These are phyloP conservation scores for Pangasianodon hypophthalmus DNA, from an alignment of 2,113 vertebrate species.

Conservation along the genomic window DNA sequence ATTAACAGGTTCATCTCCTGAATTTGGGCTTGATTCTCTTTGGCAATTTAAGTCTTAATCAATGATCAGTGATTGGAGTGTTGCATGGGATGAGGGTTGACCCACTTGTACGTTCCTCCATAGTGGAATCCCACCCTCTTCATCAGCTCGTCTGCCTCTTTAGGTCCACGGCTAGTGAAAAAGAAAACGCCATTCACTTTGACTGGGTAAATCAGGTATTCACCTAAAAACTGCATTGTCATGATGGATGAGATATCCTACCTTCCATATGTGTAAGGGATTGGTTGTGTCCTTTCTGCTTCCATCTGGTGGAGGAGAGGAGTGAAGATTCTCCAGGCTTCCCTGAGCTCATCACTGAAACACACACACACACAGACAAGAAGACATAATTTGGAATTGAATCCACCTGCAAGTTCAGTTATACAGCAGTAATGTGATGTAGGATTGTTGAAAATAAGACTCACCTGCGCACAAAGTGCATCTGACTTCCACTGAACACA, in stretches of 20 bases:
- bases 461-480: slow-evolving; percentile 92
- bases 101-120: slow-evolving; percentile 90
- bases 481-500: slow-evolving; percentile 92
- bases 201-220: background rate
- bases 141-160: slow-evolving; percentile 83
- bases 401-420: background rate
- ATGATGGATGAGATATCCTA: slow-evolving; percentile 51
- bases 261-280: slow-evolving; percentile 86
- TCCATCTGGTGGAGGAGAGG: slow-evolving; percentile 87
- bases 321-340: slow-evolving; percentile 93
- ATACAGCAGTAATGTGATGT: background rate
- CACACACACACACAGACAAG: slow-evolving; percentile 17
- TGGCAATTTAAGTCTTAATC: background rate
- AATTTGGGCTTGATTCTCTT: slow-evolving; percentile 14
- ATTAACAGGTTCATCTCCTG: background rate
- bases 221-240: background rate
- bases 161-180: slow-evolving; percentile 79
- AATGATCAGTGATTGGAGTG: background rate
- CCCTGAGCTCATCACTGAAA: slow-evolving; percentile 82
- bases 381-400: background rate
- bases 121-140: slow-evolving; percentile 87
- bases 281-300: slow-evolving; percentile 74
- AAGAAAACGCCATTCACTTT: background rate
- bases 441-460: background rate
- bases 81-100: slow-evolving; percentile 76